phyloP scores from a whole-genome alignment of 2,113 vertebrate genomes.

The Melanerpes aurifrons region DNA sequence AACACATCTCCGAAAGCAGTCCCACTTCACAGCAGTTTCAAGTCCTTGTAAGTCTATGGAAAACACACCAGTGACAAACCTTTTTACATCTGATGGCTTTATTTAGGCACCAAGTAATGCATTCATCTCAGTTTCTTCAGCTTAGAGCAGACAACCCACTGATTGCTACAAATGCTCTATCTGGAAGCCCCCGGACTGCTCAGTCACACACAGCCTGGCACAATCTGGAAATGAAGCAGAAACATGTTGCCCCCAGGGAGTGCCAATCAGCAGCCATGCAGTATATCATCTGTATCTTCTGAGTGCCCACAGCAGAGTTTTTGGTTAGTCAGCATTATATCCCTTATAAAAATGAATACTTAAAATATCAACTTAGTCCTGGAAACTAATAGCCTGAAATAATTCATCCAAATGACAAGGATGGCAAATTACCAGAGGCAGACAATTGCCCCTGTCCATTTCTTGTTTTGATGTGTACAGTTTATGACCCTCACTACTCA shows the following conservation, averaged over 20 bases:
- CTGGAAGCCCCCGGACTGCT: neutral
- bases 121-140: neutral
- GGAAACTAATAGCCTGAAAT: neutral
- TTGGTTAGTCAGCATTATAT: neutral
- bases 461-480: neutral
- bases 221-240: neutral
- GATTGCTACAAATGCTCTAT: neutral
- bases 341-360: neutral
- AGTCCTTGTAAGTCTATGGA: neutral
- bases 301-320: neutral
- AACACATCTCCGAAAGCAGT: neutral
- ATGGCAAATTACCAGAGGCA: neutral
- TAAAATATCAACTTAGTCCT: neutral
- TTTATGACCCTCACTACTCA: neutral
- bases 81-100: neutral
- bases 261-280: neutral
- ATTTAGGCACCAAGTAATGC: neutral
- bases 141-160: neutral
- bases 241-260: neutral
- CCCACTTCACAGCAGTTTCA: neutral
- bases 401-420: neutral
- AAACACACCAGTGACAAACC: neutral
- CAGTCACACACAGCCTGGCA: neutral
- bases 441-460: neutral
- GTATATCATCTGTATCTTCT: neutral